phyloP scores from a whole-genome alignment of 2,888 invertebrate genomes.

The Tetrapedia diversipes region DNA sequence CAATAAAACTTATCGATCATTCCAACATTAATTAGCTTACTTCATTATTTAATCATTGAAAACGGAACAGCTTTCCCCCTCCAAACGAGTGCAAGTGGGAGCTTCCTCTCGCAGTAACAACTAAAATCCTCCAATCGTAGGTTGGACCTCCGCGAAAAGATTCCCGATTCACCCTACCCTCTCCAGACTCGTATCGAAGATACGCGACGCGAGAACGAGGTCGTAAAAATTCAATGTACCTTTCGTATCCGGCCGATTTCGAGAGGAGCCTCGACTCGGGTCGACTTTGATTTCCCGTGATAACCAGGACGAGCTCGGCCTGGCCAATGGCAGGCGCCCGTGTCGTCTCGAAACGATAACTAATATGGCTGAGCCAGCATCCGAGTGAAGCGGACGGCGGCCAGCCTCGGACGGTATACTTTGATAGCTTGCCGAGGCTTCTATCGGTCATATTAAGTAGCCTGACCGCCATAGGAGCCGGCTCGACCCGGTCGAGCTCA shows the following conservation, averaged over 20 bases:
- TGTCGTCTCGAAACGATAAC: slow-evolving; percentile 63
- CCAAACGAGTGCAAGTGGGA: no score
- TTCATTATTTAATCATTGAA: no score
- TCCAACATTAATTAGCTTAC: no score
- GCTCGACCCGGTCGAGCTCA: slow-evolving; percentile 52
- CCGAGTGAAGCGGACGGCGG: slow-evolving; percentile 3
- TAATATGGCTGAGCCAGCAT: slow-evolving; percentile 70
- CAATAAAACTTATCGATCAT: no score
- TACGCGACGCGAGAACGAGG: slow-evolving; percentile 51
- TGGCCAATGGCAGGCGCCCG: slow-evolving; percentile 27
- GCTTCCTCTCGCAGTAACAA: no score
- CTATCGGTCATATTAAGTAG: slow-evolving; percentile 78
- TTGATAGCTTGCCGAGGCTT: slow-evolving; percentile 73
- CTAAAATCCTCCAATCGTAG: no score
- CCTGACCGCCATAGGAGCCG: slow-evolving; percentile 66
- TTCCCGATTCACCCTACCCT: background rate
- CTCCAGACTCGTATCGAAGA: slow-evolving; percentile 1
- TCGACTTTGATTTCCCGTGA: slow-evolving; percentile 45
- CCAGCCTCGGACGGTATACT: slow-evolving; percentile 61
- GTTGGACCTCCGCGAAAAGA: no score
- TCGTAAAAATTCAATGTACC: slow-evolving; percentile 60
- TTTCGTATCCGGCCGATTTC: slow-evolving; percentile 18
- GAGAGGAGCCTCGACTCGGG: slow-evolving; percentile 4
- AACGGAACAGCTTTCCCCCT: no score
- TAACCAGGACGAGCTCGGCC: slow-evolving; percentile 22